A percentile compares a stretch with the other conserved stretches of the same genome.
phyloP scores from a whole-genome alignment of 2,797 vertebrate species.

The Hypotaenidia philippensis region DNA sequence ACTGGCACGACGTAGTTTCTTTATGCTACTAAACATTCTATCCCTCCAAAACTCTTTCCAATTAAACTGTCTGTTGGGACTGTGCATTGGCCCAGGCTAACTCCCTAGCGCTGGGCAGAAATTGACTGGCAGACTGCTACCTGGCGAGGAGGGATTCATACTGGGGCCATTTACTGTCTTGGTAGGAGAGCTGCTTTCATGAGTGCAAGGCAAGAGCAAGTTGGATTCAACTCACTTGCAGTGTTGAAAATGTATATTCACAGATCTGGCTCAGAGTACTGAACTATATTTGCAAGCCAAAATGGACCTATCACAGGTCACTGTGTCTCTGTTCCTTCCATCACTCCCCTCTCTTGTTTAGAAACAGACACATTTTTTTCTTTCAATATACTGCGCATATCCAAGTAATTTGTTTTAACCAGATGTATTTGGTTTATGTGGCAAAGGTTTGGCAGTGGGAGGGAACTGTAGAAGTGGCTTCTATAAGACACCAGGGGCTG shows the following conservation, averaged over 20 bases:
- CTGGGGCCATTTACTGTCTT: background rate
- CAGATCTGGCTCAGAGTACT: background rate
- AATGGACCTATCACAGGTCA: background rate
- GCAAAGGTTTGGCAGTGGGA: background rate
- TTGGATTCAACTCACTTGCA: background rate
- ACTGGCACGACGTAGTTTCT: background rate
- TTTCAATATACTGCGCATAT: background rate
- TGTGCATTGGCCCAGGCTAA: background rate
- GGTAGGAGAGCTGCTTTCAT: background rate
- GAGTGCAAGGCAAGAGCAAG: background rate
- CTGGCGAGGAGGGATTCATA: background rate
- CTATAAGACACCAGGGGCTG: background rate
- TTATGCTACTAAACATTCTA: background rate
- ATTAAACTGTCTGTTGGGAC: background rate
- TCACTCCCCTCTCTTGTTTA: background rate
- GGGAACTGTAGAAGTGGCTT: background rate
- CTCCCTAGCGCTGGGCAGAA: background rate
- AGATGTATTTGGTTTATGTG: accelerated
- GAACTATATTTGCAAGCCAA: background rate
- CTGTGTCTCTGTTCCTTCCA: background rate
- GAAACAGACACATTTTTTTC: background rate
- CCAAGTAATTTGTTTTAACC: background rate
- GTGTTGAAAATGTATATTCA: background rate
- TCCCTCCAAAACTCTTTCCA: background rate
- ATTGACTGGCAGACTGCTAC: background rate